Conservation (phyloP, 2,113 vertebrate genomes). For the Talpa occidentalis region DNA sequence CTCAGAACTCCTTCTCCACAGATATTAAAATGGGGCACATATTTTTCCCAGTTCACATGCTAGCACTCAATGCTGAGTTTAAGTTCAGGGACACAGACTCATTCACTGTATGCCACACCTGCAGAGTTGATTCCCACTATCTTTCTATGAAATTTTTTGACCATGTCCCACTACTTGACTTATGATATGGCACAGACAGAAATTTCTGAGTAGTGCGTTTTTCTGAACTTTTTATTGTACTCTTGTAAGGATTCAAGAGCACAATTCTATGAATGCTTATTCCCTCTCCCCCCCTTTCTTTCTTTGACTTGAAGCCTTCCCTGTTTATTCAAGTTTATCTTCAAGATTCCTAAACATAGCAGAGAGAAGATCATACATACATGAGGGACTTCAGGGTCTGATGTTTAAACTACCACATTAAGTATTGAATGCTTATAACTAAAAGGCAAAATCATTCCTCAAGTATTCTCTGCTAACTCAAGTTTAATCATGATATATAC, state of each 20-base stretch:
- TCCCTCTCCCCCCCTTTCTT: accelerated
- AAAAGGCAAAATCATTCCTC: conserved; percentile 43
- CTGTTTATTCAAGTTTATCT: neutral
- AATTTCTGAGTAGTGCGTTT: neutral
- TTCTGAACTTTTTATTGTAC: neutral
- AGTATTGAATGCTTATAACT: neutral
- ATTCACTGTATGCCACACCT: neutral
- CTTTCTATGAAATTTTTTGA: neutral
- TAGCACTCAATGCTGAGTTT: neutral
- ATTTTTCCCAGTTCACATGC: neutral
- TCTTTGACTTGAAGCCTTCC: neutral
- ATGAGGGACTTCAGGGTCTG: neutral
- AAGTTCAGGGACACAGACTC: neutral
- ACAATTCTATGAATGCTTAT: neutral
- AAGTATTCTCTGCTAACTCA: neutral
- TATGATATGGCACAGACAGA: neutral
- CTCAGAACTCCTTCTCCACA: neutral
- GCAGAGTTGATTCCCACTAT: neutral
- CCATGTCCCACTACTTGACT: neutral
- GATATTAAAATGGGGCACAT: neutral
- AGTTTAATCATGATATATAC: neutral
- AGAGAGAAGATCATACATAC: neutral
- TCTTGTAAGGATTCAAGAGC: neutral
- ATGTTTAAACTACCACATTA: neutral
- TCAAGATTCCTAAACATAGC: neutral